Percentiles rank a stretch among this genome's conserved stretches.
These are phyloP conservation scores for Elgaria multicarinata DNA, from an alignment of 2,113 vertebrate genomes.

Conservation along the genomic window DNA sequence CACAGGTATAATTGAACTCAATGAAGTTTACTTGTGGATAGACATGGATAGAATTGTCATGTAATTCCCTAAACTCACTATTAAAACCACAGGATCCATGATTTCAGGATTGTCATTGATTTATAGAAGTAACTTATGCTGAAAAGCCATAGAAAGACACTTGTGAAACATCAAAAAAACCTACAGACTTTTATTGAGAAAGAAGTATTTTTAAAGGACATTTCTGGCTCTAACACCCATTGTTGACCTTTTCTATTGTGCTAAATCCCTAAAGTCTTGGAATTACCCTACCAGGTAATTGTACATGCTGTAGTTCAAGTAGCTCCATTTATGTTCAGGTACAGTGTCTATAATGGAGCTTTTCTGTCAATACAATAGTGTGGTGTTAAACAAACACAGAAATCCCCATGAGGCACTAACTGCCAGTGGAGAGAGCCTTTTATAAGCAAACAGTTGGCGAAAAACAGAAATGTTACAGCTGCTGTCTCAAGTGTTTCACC, in stretches of 20 bases:
- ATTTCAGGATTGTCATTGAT: neutral
- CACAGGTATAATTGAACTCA: too few relatives aligned
- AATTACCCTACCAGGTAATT: slow-evolving; percentile 22
- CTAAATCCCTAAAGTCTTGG: neutral
- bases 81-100: neutral
- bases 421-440: slow-evolving; percentile 41
- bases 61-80: neutral
- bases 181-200: neutral
- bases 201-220: neutral
- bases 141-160: neutral
- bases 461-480: slow-evolving; percentile 30
- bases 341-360: slow-evolving; percentile 30
- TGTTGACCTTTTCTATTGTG: neutral
- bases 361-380: slow-evolving; percentile 28
- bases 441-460: slow-evolving; percentile 31
- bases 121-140: neutral
- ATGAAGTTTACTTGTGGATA: too few relatives aligned
- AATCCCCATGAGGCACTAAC: slow-evolving; percentile 34
- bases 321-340: slow-evolving; percentile 30
- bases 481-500: slow-evolving; percentile 25
- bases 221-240: neutral
- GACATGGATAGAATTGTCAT: too few relatives aligned
- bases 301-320: slow-evolving; percentile 23
- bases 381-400: slow-evolving; percentile 40
- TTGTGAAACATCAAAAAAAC: neutral